Base-by-base conservation (phyloP, 2,888 invertebrate species). In the Gasteruption jaculator region DNA sequence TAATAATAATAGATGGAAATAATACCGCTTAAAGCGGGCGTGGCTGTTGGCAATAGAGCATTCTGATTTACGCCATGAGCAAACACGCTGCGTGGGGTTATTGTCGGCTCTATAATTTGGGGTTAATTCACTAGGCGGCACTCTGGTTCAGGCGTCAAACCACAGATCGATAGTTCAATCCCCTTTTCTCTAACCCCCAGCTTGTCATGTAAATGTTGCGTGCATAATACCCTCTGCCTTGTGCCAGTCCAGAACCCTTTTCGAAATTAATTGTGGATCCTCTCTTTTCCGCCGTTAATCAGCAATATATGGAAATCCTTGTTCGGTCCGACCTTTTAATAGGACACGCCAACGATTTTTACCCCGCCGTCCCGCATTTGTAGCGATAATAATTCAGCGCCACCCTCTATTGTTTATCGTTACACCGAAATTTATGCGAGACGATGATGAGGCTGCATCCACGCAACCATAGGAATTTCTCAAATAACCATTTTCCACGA, bases 61-160 rank as follows among this genome's bases (percentile, higher is more conserved):
- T 60, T 58, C 60, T 65, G 65, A 65, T 65, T 66, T 66, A 67
- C 63, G 55, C 56, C 54, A 48, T 39, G 41, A 42, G 50, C 53
- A 53, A 57, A 65, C 63, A 61, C 61, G 54, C 43, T 45, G 42
- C 59, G 48, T 52, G 52, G 52, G 58, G 60, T 63, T 63, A 67
- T 65, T 62, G 63, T 65, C 62, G 61, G 60, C 59, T 58, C 63
- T 65, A 63, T 67, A 67, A 68, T 68, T 68, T 65, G 59, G 63
- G 63, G 63, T 64, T 67, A 67, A 68, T 69, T 68, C 66, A 64
- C 59, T 58, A 56, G 61, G 58, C 61, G 56, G 61, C 58, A 59
- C 56, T 60, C 58, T 55, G 59, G 60, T 61, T 57, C 59, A 56
- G 61, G 63, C 65, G 63, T 68, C 64, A 67, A 68, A 67, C 69